Percentiles rank a stretch among this genome's conserved stretches.
phyloP scores from a whole-genome alignment of 2,113 vertebrate species.

The Corythornis cristatus region DNA sequence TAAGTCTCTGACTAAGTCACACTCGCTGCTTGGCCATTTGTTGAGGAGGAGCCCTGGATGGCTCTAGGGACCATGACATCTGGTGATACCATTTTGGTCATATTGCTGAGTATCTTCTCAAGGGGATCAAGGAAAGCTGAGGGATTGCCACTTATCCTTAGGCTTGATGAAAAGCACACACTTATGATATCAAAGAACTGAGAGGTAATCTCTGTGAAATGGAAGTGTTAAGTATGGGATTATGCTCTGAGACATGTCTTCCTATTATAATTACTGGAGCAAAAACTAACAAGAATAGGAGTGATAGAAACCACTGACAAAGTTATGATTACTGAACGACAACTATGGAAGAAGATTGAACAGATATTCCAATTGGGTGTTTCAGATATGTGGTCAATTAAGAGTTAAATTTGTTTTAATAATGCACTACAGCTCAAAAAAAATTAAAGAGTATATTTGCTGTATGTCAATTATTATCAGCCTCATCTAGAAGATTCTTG shows the following conservation, averaged over 20 bases:
- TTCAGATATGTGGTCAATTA: background rate
- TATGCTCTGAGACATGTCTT: background rate
- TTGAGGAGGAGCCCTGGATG: background rate
- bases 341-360: background rate
- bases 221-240: background rate
- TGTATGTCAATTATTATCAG: background rate
- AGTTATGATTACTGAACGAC: background rate
- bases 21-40: background rate
- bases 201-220: background rate
- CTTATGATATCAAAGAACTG: background rate
- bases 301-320: background rate
- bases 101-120: background rate
- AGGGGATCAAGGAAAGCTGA: background rate
- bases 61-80: background rate
- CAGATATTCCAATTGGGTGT: background rate
- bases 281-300: background rate
- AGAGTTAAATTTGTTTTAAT: background rate
- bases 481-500: background rate
- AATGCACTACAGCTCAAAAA: background rate
- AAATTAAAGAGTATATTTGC: background rate
- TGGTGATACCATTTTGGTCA: background rate
- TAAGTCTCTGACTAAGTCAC: background rate
- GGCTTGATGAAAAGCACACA: background rate
- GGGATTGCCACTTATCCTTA: background rate
- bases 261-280: background rate